Conservation (phyloP, 1,140 invertebrate genomes). For the Acromyrmex charruanus region DNA sequence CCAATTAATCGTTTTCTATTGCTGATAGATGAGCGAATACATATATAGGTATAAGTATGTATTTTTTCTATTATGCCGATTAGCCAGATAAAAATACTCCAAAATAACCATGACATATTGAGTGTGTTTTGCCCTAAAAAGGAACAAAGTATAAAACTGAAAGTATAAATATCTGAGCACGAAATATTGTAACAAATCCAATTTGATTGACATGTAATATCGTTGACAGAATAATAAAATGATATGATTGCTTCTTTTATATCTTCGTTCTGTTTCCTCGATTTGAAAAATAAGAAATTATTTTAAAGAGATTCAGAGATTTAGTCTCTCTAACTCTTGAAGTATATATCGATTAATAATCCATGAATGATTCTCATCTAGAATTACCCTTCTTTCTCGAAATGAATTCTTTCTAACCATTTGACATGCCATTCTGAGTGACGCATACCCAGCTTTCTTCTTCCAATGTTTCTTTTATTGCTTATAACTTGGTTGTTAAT, state of each 20-base stretch:
- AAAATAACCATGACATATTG: slow-evolving; percentile 61
- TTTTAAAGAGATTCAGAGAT: not conserved
- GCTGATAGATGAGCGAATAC: slow-evolving; percentile 36
- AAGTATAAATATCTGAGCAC: slow-evolving; percentile 47
- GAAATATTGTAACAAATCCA: slow-evolving; percentile 65
- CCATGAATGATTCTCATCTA: not conserved
- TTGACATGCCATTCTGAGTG: no score
- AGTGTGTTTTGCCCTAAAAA: slow-evolving; percentile 28
- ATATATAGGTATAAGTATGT: not conserved
- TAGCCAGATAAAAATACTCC: slow-evolving; percentile 61
- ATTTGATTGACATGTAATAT: slow-evolving; percentile 68
- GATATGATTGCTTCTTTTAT: slow-evolving; percentile 61
- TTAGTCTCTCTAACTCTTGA: not conserved
- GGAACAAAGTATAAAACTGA: slow-evolving; percentile 56
- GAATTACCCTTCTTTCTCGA: not conserved
- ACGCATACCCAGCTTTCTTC: no score
- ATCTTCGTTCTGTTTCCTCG: not conserved
- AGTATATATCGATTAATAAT: slow-evolving; percentile 15
- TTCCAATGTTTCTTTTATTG: no score
- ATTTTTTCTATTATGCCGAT: slow-evolving; percentile 17
- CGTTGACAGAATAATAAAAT: slow-evolving; percentile 75
- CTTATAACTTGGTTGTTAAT: no score
- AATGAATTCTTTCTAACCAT: not conserved
- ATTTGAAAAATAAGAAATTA: not conserved
- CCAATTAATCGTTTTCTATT: slow-evolving; percentile 32